Evolutionary conservation across 1,140 invertebrate genomes (phyloP), one percentile per base, ranked within the genome.

Genomic region (Bombyx mori): DNA sequence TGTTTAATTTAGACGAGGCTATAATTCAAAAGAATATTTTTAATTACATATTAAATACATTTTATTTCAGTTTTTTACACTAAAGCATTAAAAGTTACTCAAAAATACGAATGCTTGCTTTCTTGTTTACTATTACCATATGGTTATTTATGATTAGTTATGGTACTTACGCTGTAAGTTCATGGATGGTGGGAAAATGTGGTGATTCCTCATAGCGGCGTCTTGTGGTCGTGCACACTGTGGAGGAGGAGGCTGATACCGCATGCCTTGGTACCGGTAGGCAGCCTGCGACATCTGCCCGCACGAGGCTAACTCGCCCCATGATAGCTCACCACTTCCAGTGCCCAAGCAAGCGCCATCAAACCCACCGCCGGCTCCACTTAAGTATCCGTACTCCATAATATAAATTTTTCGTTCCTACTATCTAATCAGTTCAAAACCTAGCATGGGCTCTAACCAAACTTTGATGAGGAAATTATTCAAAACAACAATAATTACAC

Each of bases 281-380:
- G 92, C 92, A 3, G 92, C 92, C 71, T 93, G 92, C 55, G 93
- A 94, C 93, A 96, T 95, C 88, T 96, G 95, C 49, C 94, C 94
- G 83, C 95, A 96, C 8, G 94, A 94, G 35, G 94, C 93, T 62
- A 95, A 89, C 80, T 96, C 95, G 35, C 94, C 93, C 84, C 96
- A 96, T 7, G 94, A 84, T 68, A 88, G 72, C 65, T 88, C 85
- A 35, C 82, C 82, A 57, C 81, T 75, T 46, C 81, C 72, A 22
- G 79, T 72, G 42, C 77, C 78, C 60, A 83, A 66, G 61, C 84
- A 87, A 50, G 77, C 75, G 49, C 80, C 73, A 6, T 87, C 84
- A 67, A 87, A 87, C 9, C 84, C 84, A 58, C 83, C 79, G 56
- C 82, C 80, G 18, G 84, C 80, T 45, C 85, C 83, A 73, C 80